Conservation (phyloP, 1,140 invertebrate species). For the Polyergus mexicanus region DNA sequence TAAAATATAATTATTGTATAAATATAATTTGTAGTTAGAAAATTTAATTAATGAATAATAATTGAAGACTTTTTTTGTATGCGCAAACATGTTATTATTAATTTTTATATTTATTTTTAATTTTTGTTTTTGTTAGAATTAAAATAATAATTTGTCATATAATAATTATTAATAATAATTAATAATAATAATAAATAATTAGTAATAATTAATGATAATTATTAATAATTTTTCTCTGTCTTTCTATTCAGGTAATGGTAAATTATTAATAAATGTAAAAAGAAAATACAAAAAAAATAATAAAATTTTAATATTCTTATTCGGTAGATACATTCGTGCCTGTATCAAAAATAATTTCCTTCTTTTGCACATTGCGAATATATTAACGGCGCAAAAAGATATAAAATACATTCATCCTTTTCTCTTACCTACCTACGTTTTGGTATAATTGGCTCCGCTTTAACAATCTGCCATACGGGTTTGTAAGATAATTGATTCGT, state of each 20-base stretch:
- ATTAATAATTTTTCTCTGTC: no score
- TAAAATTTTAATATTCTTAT: not conserved
- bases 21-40: no score
- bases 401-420: not conserved
- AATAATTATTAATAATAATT: no score
- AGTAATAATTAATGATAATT: no score
- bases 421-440: conserved; percentile 77
- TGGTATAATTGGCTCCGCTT: conserved; percentile 79
- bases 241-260: no score
- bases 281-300: not conserved
- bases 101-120: no score
- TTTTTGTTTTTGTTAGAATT: no score
- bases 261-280: not conserved
- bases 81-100: no score
- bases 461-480: conserved; percentile 75
- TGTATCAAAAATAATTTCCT: not conserved
- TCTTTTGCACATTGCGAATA: not conserved
- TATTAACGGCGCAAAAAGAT: not conserved
- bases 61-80: no score
- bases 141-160: no score
- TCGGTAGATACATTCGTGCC: not conserved
- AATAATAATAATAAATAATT: no score
- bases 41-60: no score
- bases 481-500: conserved; percentile 80
- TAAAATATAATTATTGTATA: not conserved